Evolutionary conservation across 2,888 invertebrate species (phyloP), one percentile per base, ranked within the genome.

Genomic region (Euphydryas editha): DNA sequence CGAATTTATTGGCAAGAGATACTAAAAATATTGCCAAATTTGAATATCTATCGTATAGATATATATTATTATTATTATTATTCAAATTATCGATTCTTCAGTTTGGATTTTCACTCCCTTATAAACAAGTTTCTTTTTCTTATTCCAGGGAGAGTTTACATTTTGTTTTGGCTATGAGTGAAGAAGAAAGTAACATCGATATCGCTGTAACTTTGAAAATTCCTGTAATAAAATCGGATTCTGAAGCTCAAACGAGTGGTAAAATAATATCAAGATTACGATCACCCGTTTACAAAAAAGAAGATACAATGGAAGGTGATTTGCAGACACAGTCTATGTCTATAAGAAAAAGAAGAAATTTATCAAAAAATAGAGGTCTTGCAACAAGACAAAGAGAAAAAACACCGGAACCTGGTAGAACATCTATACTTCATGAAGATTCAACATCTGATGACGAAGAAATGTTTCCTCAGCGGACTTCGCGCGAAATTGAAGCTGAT

Each of bases 371-470:
- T 71, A 88, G 94, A 78, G 88, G 89, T 17, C 88, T 88, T 74
- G 88, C 89, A 65, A 81, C 90, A 11, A 85, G 92, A 66, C 90
- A 91, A 65, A 84, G 93, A 74, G 93, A 93, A 75, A 90, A 93
- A 67, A 93, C 93, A 13, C 93, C 93, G 7, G 93, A 93, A 75
- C 92, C 93, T 1, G 84, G 89, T 46, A 84, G 90, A 76, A 86
- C 88, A 64, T 88, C 88, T 30, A 81, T 94, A 24, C 92, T 92
- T 30, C 90, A 91, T 62, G 94, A 95, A 72, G 95, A 95, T 68
- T 94, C 94, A 10, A 95, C 95, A 42, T 92, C 93, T 17, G 92
- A 94, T 55, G 93, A 93, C 70, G 93, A 93, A 75, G 92, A 93
- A 51, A 67, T 75, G 1, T 79, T 76, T 63, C 83, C 85, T 17